These are phyloP conservation scores for Heliconius hewitsoni DNA, from an alignment of 1,140 invertebrate genomes.

Conservation along the genomic window DNA sequence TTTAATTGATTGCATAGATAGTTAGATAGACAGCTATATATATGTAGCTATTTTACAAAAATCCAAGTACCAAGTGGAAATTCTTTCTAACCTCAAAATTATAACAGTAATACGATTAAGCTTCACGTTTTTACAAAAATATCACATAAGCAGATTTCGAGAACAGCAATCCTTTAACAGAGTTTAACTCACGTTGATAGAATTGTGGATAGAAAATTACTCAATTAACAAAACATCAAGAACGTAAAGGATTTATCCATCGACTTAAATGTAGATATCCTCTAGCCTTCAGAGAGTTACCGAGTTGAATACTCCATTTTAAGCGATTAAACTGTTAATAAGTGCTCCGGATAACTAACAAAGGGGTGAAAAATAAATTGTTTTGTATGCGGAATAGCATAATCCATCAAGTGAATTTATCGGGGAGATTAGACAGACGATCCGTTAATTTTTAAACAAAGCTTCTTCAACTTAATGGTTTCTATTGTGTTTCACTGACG, in stretches of 20 bases:
- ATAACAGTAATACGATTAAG: no score
- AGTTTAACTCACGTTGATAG: slow-evolving; percentile 28
- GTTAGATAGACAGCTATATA: no score
- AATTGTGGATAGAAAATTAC: slow-evolving; percentile 42
- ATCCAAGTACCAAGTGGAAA: no score
- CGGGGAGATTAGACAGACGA: slow-evolving; percentile 23
- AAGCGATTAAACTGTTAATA: slow-evolving; percentile 41
- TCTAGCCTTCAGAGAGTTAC: slow-evolving; percentile 38
- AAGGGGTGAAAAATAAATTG: slow-evolving; percentile 50
- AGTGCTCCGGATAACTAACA: slow-evolving; percentile 43
- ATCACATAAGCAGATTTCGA: neutral
- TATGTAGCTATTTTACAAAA: no score
- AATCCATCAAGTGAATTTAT: slow-evolving; percentile 41
- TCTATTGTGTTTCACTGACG: neutral
- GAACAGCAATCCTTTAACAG: slow-evolving; percentile 7
- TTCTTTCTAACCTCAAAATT: no score
- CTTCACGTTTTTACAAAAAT: neutral
- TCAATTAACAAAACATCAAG: slow-evolving; percentile 45
- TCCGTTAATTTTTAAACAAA: slow-evolving; percentile 19
- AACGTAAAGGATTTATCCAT: slow-evolving; percentile 43
- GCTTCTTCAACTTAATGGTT: slow-evolving; percentile 32
- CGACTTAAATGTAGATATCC: slow-evolving; percentile 39
- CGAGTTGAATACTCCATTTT: slow-evolving; percentile 42
- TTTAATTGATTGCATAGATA: no score
- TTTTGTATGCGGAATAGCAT: slow-evolving; percentile 41